These are phyloP conservation scores for Pachyrhynchus sulphureomaculatus DNA, from an alignment of 1,140 invertebrate genomes.

Conservation along the genomic window DNA sequence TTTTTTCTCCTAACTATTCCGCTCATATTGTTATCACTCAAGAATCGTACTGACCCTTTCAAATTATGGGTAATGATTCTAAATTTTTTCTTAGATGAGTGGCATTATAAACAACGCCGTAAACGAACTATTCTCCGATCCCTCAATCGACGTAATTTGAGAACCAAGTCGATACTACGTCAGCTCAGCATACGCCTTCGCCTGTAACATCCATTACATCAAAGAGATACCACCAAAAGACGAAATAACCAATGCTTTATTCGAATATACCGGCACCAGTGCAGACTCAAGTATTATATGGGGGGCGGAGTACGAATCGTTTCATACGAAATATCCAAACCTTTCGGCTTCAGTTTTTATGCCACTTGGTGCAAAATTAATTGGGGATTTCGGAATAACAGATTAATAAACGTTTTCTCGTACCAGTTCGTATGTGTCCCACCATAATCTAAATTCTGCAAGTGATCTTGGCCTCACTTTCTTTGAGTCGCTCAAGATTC, in stretches of 20 bases:
- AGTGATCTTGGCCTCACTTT: too few species aligned
- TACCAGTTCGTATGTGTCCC: too few species aligned
- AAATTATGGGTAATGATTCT: too few species aligned
- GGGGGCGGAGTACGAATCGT: conserved; percentile 97
- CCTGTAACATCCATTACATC: conserved; percentile 83
- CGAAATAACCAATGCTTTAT: conserved; percentile 45
- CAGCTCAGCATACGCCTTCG: conserved; percentile 89
- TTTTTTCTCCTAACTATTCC: too few species aligned
- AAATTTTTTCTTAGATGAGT: conserved; percentile 65
- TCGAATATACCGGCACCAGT: conserved; percentile 30
- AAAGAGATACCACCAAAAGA: conserved; percentile 61
- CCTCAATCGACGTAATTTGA: conserved; percentile 84
- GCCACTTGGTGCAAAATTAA: too few species aligned
- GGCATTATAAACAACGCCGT: conserved; percentile 75
- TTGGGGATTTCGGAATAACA: too few species aligned
- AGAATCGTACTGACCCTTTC: background rate
- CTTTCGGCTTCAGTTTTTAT: too few species aligned
- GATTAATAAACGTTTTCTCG: too few species aligned
- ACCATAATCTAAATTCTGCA: too few species aligned
- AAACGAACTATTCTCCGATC: conserved; percentile 77
- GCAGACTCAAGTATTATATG: conserved; percentile 66
- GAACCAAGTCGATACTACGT: conserved; percentile 96
- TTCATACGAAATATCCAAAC: too few species aligned
- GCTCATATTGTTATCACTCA: background rate
- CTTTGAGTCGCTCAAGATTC: too few species aligned